phyloP scores from a whole-genome alignment of 2,888 invertebrate genomes.

The Drosophila mercatorum region DNA sequence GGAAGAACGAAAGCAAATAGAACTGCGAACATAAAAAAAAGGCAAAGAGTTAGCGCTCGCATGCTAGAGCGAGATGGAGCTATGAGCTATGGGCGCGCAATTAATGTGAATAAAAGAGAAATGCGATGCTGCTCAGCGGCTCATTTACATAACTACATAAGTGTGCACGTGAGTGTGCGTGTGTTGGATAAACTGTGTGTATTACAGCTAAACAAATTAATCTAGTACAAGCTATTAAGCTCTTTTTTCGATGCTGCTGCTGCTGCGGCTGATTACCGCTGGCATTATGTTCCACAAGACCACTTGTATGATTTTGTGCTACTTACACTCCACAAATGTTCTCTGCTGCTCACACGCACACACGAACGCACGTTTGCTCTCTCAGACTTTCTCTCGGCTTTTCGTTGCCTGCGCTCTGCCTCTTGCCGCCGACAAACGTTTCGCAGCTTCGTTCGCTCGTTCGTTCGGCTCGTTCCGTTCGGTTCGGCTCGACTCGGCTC shows the following conservation, averaged over 20 bases:
- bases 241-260: conserved; percentile 21
- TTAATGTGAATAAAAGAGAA: conserved; percentile 8
- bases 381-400: conserved; percentile 39
- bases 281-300: conserved; percentile 51
- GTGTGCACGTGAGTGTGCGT: not conserved
- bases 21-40: conserved; percentile 26
- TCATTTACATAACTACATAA: conserved; percentile 1
- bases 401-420: conserved; percentile 36
- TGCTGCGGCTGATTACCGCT: conserved; percentile 39
- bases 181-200: not conserved
- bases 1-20: conserved; percentile 29
- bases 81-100: conserved; percentile 2
- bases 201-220: conserved; percentile 41
- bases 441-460: conserved; percentile 27
- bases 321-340: conserved; percentile 61
- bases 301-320: conserved; percentile 75
- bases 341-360: conserved; percentile 30
- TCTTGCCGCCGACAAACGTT: conserved; percentile 56
- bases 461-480: not conserved
- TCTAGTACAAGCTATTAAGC: conserved; percentile 38
- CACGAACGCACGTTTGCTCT: conserved; percentile 2
- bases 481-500: conserved; percentile 9
- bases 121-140: not conserved
- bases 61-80: conserved; percentile 4
- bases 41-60: conserved; percentile 14